A percentile compares a stretch with the other conserved stretches of the same genome.
Conservation (phyloP, 1,140 invertebrate genomes). For the Drosophila tsacasi region DNA sequence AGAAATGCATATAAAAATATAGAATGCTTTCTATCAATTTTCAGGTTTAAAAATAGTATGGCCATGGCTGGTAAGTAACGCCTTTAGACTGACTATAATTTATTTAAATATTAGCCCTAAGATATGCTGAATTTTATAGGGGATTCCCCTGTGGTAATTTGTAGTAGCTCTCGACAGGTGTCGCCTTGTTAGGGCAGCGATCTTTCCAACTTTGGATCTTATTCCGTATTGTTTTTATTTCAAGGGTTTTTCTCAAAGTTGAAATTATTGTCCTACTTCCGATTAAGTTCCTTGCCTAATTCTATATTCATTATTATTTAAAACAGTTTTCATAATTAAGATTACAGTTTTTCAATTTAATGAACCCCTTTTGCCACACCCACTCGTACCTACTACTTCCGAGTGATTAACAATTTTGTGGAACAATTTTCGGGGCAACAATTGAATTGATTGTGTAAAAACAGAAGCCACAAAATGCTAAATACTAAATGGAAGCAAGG, state of each 20-base stretch:
- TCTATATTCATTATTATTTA: not conserved
- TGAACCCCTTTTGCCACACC: too few relatives aligned
- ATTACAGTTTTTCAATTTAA: too few relatives aligned
- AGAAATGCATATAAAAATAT: slow-evolving; percentile 58
- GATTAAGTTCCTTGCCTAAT: accelerated
- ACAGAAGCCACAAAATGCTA: slow-evolving; percentile 28
- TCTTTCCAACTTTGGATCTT: too few relatives aligned
- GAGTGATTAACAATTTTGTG: slow-evolving; percentile 5
- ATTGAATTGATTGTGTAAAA: slow-evolving; percentile 65
- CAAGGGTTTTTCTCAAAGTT: not conserved
- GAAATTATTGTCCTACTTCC: not conserved
- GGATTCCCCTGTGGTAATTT: not conserved
- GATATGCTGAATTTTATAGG: not conserved
- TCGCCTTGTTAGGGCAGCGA: not conserved
- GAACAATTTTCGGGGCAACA: slow-evolving; percentile 18
- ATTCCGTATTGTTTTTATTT: not conserved
- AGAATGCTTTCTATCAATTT: not conserved
- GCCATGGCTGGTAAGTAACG: slow-evolving; percentile 2
- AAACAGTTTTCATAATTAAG: not conserved
- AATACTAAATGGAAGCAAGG: slow-evolving; percentile 25
- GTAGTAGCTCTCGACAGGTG: not conserved
- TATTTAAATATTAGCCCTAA: not conserved
- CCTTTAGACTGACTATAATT: not conserved
- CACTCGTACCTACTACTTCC: too few relatives aligned
- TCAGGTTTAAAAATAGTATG: too few relatives aligned